Evolutionary conservation across 2,888 invertebrate genomes (phyloP), one percentile per base, ranked within the genome.

Genomic region (Plebejus anna): DNA sequence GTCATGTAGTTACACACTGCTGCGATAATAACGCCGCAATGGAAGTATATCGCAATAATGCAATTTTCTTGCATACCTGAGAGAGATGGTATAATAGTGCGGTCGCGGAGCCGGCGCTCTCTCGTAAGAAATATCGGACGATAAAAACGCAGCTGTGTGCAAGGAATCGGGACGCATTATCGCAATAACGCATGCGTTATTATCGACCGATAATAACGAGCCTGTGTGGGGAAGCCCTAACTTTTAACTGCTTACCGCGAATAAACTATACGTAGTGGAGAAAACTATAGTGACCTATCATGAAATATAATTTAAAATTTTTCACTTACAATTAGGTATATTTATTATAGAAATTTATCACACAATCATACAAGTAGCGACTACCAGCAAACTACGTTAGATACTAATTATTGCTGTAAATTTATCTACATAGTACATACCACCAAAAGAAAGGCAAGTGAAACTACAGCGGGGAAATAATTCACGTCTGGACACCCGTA

Each of bases 381-480:
- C 92, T 92, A 92, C 90, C 88, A 90, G 91, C 91, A 87, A 90
- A 88, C 91, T 91, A 91, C 89, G 82, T 91, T 91, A 92, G 84
- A 82, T 89, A 90, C 91, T 92, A 92, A 90, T 93, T 93, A 93
- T 93, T 93, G 93, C 93, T 93, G 91, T 91, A 88, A 89, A 82
- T 89, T 89, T 90, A 87, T 87, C 90, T 91, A 92, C 88, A 91
- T 88, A 90, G 90, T 91, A 92, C 88, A 91, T 88, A 90, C 90
- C 90, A 91, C 88, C 88, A 86, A 91, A 91, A 90, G 88, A 91
- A 92, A 92, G 90, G 91, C 91, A 92, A 89, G 85, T 88, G 81
- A 83, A 77, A 77, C 78, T 79, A 79, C 79, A 78, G 80, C 51
- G 79, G 79, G 81, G 79, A 79, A 80, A 80, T 79, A 77, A 77